Evolutionary conservation across 2,888 invertebrate species (phyloP), one percentile per base, ranked within the genome.

Genomic region (Sinotaia quadrata): DNA sequence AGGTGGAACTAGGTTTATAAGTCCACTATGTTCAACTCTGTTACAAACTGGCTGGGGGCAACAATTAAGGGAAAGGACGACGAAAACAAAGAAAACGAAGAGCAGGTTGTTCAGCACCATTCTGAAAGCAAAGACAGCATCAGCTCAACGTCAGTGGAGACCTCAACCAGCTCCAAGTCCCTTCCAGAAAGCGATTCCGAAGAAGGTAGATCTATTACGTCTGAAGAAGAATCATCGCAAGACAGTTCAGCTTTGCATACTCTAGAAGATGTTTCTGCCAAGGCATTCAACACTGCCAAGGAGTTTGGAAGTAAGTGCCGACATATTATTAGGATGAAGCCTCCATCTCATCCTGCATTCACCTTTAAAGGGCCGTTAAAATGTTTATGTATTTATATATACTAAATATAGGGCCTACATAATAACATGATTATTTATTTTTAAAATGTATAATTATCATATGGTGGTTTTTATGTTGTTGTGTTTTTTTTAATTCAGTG

Each of bases 231-330:
- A 12, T 69, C 73, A 31, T 60, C 65, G 47, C 74, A 73, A 37
- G 78, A 82, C 49, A 75, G 73, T 47, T 78, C 81, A 68, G 78
- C 81, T 2, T 75, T 80, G 54, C 77, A 81, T 37, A 76, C 83
- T 10, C 67, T 86, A 0, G 85, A 86, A 67, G 87, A 87, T 67
- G 83, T 82, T 47, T 84, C 86, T 36, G 78, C 80, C n/a, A 84
- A 85, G 71, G 87, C 87, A 2, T 75, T 86, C 18, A 83, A 78
- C 66, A 81, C 86, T 44, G 86, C 86, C 10, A 86, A 86, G 68
- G 85, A 86, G 75, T 87, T 85, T 86, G 87, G 87, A 77, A 84
- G 87, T 87, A 77, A 72, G 83, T 68, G 31, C 8, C 33, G 29
- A n/a, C n/a, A n/a, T n/a, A n/a, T n/a, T n/a, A n/a, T n/a, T n/a